A percentile compares a stretch with the other conserved stretches of the same genome.
phyloP scores from a whole-genome alignment of 2,888 invertebrate species.

The Gari tellinella region DNA sequence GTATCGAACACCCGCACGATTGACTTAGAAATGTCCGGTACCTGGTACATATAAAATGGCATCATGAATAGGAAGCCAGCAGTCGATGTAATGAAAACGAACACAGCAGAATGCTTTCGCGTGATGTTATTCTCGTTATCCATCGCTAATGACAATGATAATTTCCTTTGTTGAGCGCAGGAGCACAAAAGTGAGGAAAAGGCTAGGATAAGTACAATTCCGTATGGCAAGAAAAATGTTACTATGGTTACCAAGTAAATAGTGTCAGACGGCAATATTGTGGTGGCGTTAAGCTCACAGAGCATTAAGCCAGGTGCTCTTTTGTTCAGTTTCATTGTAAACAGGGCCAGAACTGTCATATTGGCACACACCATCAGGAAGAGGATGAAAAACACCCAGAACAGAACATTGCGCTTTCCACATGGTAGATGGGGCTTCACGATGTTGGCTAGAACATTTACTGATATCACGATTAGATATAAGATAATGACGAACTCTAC shows the following conservation, averaged over 20 bases:
- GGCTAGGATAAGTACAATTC: slow-evolving; percentile 46
- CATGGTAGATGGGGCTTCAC: slow-evolving; percentile 18
- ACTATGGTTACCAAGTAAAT: slow-evolving; percentile 41
- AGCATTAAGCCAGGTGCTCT: not conserved
- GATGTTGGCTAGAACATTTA: slow-evolving; percentile 34
- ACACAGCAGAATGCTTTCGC: slow-evolving; percentile 41
- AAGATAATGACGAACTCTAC: slow-evolving; percentile 45
- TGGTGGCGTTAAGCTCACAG: slow-evolving; percentile 27
- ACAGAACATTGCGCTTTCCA: slow-evolving; percentile 37
- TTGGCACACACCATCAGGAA: slow-evolving; percentile 53
- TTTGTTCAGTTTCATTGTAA: slow-evolving; percentile 41
- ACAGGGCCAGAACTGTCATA: slow-evolving; percentile 36
- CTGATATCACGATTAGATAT: slow-evolving; percentile 35
- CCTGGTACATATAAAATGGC: slow-evolving; percentile 44
- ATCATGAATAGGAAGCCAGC: slow-evolving; percentile 50
- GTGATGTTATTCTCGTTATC: slow-evolving; percentile 27
- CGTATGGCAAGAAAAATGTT: slow-evolving; percentile 53
- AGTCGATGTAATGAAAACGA: slow-evolving; percentile 45
- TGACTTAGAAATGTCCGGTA: slow-evolving; percentile 33
- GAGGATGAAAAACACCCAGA: slow-evolving; percentile 50
- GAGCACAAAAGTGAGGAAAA: slow-evolving; percentile 47
- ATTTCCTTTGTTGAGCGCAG: slow-evolving; percentile 38
- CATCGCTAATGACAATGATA: slow-evolving; percentile 13
- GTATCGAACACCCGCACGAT: slow-evolving; percentile 22
- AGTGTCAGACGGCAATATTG: slow-evolving; percentile 8